Evolutionary conservation across 2,888 invertebrate species (phyloP).

Genomic region (Limnephilus auricula): DNA sequence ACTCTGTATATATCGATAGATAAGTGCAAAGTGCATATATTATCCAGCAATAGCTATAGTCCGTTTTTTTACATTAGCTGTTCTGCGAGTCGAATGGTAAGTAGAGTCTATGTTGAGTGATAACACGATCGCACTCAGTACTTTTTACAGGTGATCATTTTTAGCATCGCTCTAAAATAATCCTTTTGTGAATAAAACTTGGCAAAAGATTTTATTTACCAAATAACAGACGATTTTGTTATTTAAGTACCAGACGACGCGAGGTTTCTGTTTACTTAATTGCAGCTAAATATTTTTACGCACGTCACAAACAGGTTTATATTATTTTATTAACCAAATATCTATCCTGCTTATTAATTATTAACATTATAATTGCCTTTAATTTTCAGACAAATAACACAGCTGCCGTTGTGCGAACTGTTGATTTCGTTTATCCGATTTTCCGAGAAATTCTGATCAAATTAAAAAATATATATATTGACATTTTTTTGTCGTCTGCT

Average conservation of each 20-base stretch:
- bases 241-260: no score
- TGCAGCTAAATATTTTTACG: not conserved
- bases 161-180: not conserved
- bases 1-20: no score
- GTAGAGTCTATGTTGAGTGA: no score
- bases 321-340: not conserved
- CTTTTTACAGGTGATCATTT: no score
- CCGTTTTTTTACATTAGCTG: no score
- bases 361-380: not conserved
- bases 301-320: not conserved
- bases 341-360: not conserved
- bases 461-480: no score
- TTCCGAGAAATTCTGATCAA: not conserved
- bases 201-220: not conserved
- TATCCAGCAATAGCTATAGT: no score
- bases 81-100: no score
- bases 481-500: no score
- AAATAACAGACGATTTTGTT: not conserved
- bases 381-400: not conserved
- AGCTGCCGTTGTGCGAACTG: not conserved
- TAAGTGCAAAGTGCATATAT: no score
- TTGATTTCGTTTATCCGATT: not conserved
- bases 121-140: no score
- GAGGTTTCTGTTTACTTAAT: not conserved
- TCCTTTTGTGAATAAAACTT: not conserved